phyloP scores from a whole-genome alignment of 2,797 vertebrate species.

The Artibeus jamaicensis region DNA sequence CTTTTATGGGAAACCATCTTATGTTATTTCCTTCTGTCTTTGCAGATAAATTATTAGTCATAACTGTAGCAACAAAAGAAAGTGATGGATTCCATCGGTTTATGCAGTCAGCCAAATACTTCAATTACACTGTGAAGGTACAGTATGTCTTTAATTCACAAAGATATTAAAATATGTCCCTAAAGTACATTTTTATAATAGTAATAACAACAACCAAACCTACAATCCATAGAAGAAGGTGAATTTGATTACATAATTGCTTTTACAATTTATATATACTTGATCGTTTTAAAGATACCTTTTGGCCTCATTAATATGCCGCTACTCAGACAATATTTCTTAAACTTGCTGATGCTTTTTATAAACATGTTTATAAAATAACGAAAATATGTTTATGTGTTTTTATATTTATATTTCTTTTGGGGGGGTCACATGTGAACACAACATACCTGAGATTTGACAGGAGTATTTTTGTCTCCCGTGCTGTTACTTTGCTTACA shows the following conservation, averaged over 20 bases:
- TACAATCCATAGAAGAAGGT: neutral
- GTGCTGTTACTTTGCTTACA: neutral
- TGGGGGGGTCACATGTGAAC: neutral
- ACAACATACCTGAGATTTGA: neutral
- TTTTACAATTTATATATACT: neutral
- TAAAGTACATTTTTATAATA: neutral
- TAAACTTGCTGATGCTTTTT: slow-evolving; percentile 14
- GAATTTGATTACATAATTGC: neutral
- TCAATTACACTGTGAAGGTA: slow-evolving; percentile 98
- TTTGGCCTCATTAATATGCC: neutral
- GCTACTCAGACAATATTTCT: neutral
- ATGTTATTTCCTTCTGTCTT: slow-evolving; percentile 46
- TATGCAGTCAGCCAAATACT: slow-evolving; percentile 93
- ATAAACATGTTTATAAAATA: neutral
- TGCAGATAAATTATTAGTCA: slow-evolving; percentile 93
- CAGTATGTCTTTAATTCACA: slow-evolving; percentile 32
- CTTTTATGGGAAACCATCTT: neutral
- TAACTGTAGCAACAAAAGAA: slow-evolving; percentile 95
- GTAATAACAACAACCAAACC: neutral
- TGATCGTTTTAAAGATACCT: neutral
- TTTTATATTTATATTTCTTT: neutral
- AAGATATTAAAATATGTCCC: neutral
- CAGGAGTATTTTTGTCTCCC: neutral
- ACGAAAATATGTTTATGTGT: neutral
- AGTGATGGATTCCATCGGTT: slow-evolving; percentile 96